Conservation (phyloP, 2,888 invertebrate genomes). For the Xestia sexstrigata region DNA sequence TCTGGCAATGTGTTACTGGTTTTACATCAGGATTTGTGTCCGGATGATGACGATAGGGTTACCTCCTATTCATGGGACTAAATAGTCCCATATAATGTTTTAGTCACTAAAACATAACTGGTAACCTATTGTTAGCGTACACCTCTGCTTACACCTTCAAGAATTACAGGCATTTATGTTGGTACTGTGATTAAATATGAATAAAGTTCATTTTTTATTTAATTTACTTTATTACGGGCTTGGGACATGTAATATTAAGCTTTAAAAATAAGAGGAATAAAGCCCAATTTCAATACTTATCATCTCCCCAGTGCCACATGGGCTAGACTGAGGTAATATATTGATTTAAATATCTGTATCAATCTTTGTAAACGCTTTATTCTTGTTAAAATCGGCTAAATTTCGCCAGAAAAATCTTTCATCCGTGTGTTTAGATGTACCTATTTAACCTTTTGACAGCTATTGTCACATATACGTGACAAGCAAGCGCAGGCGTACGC, state of each 20-base stretch:
- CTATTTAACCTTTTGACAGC: neutral
- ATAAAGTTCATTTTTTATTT: neutral
- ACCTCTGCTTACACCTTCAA: no score
- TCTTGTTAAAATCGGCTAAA: slow-evolving; percentile 32
- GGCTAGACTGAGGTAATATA: slow-evolving; percentile 53
- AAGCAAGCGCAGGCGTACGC: no score
- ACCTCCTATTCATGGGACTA: no score
- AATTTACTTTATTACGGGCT: neutral
- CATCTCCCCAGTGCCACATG: slow-evolving; percentile 55
- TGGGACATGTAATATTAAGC: slow-evolving; percentile 21
- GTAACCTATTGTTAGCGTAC: no score
- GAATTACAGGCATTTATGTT: no score
- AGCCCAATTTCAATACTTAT: slow-evolving; percentile 47
- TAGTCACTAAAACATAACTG: no score
- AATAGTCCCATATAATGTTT: no score
- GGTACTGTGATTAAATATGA: neutral
- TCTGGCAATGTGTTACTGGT: no score
- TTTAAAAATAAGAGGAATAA: slow-evolving; percentile 6
- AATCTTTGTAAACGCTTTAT: slow-evolving; percentile 39
- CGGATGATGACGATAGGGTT: no score
- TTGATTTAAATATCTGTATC: slow-evolving; percentile 29
- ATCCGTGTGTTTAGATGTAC: slow-evolving; percentile 34
- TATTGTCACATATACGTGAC: no score
- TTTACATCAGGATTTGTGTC: no score
- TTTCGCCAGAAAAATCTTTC: slow-evolving; percentile 29